phyloP scores from a whole-genome alignment of 2,113 vertebrate genomes.

The Brienomyrus brachyistius region DNA sequence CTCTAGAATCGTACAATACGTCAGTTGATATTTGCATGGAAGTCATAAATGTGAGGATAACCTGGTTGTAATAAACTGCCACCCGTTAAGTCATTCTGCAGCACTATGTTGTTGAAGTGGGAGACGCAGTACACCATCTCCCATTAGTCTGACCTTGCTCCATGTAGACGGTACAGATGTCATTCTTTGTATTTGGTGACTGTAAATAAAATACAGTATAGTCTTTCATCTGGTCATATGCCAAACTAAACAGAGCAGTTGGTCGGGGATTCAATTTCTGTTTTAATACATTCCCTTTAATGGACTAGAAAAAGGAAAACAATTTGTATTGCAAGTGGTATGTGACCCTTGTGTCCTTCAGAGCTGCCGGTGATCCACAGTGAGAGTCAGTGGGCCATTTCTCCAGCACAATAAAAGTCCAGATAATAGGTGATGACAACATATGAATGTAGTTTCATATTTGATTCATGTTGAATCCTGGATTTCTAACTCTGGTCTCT shows the following conservation, averaged over 20 bases:
- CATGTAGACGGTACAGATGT: constrained; percentile 6
- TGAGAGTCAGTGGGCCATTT: not conserved
- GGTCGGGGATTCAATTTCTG: constrained; percentile 23
- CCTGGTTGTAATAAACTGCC: not conserved
- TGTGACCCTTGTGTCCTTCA: constrained; percentile 21
- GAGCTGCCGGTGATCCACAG: not conserved
- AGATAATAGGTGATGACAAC: not conserved
- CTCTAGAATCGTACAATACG: not conserved
- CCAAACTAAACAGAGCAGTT: constrained; percentile 23
- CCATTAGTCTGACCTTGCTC: constrained; percentile 11
- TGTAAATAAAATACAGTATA: constrained; percentile 17
- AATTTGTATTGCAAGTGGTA: constrained; percentile 10
- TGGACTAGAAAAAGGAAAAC: constrained; percentile 20
- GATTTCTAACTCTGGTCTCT: not conserved
- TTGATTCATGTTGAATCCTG: not conserved
- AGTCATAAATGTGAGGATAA: not conserved
- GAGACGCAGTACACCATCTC: not conserved
- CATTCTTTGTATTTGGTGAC: constrained; percentile 14
- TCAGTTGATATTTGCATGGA: not conserved
- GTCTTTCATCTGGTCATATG: constrained; percentile 16
- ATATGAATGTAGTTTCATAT: not conserved
- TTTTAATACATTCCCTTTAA: constrained; percentile 23
- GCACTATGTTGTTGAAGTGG: not conserved
- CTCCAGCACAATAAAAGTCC: not conserved
- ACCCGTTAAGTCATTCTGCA: not conserved